A percentile compares a stretch with the other conserved stretches of the same genome.
phyloP scores from a whole-genome alignment of 2,888 invertebrate genomes.

The Watsonalla cultraria region DNA sequence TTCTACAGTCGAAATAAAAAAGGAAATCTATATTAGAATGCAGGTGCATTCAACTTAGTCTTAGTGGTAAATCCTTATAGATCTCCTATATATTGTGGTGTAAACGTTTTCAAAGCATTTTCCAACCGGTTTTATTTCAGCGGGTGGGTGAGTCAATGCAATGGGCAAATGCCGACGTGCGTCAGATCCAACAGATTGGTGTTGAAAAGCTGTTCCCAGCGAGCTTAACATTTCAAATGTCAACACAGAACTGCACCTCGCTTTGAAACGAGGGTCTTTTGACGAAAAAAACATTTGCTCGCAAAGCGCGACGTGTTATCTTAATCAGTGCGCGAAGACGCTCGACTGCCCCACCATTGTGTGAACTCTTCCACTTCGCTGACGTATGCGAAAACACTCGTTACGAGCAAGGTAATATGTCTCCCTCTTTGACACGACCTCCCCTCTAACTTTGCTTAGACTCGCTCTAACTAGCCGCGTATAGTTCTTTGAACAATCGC shows the following conservation, averaged over 20 bases:
- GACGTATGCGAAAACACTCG: conserved; percentile 32
- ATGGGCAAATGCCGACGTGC: conserved; percentile 1
- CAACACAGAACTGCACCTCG: conserved; percentile 29
- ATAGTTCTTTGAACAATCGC: not conserved
- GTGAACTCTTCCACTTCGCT: conserved; percentile 44
- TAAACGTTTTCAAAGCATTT: not conserved
- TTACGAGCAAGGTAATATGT: conserved; percentile 48
- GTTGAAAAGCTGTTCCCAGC: conserved; percentile 6
- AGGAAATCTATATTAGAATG: no score
- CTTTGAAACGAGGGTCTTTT: conserved; percentile 45
- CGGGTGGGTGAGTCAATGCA: conserved; percentile 2
- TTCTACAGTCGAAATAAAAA: no score
- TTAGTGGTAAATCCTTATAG: no score
- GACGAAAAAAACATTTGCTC: conserved; percentile 36
- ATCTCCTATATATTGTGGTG: no score
- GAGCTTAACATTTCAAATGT: conserved; percentile 41
- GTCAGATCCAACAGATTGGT: conserved; percentile 1
- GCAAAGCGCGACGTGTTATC: conserved; percentile 55
- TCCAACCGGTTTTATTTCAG: not conserved
- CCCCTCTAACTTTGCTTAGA: conserved; percentile 6
- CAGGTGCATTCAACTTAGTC: no score
- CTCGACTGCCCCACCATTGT: conserved; percentile 46
- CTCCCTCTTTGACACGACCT: conserved; percentile 50
- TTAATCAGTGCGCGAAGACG: conserved; percentile 58
- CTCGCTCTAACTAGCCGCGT: not conserved